Evolutionary conservation across 2,888 invertebrate genomes (phyloP), one percentile per base, ranked within the genome.

Genomic region (Tetragnatha montana): DNA sequence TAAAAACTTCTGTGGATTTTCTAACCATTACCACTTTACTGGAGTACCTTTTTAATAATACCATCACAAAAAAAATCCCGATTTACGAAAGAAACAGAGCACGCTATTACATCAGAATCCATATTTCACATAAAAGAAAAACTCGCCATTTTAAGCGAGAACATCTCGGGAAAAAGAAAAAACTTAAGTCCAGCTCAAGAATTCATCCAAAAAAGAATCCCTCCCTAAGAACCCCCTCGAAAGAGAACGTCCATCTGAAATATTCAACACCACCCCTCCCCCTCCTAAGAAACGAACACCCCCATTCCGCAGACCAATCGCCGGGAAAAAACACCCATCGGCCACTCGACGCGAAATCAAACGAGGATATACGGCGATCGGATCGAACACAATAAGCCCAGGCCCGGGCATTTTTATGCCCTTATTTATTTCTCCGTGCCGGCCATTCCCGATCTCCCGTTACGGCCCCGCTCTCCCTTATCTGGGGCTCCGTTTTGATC

Each of bases 401-500:
- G 35, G 51, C 80, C 79, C 76, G n/a, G 75, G 49, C 21, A 71
- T 84, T 89, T 89, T 76, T 89, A 83, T 85, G 81, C 80, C 80
- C 85, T 85, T 85, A 89, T 89, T 81, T 85, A 81, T 81, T 85
- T 81, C 81, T 83, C 71, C 75, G 51, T 70, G 74, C 60, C 82
- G 71, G 49, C 76, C 60, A 71, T 88, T 78, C 78, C 60, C 60
- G 81, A 82, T 88, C 82, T 82, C 81, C 78, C 82, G 88, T 88
- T 88, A 88, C 74, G 82, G 76, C 82, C 79, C 75, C 68, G 35
- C 76, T 76, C 76, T 49, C 22, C 70, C 47, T 82, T 87, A 81
- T 82, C 82, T 82, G 81, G 75, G 87, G 51, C 69, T 75, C 85
- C 80, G 81, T 81, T 89, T 84, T 89, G 84, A 89, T 89, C 85